These are phyloP conservation scores for Dichetophora obliterata DNA, from an alignment of 2,888 invertebrate species.

Conservation along the genomic window DNA sequence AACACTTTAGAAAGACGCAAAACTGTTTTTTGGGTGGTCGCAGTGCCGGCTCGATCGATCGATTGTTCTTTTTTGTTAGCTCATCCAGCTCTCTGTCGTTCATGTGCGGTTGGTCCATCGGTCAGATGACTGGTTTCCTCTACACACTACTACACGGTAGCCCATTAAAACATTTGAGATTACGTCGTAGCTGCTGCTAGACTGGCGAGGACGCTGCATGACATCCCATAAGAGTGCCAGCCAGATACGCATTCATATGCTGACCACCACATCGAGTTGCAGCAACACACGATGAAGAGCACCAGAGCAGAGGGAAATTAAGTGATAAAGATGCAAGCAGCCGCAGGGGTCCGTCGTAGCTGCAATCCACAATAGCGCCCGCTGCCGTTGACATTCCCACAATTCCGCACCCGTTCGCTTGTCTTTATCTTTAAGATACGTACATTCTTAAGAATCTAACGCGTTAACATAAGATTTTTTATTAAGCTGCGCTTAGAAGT, in stretches of 20 bases:
- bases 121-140: background rate
- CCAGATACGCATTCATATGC: slow-evolving; percentile 11
- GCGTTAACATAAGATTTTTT: background rate
- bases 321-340: slow-evolving; percentile 60
- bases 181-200: slow-evolving; percentile 49
- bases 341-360: slow-evolving; percentile 41
- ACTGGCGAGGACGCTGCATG: slow-evolving; percentile 60
- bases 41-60: slow-evolving; percentile 37
- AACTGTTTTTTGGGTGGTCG: slow-evolving; percentile 38
- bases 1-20: slow-evolving; percentile 52
- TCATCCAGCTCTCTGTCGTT: background rate
- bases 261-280: slow-evolving; percentile 45
- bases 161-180: slow-evolving; percentile 42
- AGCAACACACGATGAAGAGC: background rate
- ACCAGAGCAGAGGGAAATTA: slow-evolving; percentile 55
- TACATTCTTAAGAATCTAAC: background rate
- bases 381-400: slow-evolving; percentile 50
- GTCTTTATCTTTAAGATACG: slow-evolving; percentile 19
- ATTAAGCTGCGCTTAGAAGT: background rate
- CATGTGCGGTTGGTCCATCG: slow-evolving; percentile 47
- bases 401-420: slow-evolving; percentile 38
- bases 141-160: slow-evolving; percentile 33
- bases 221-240: slow-evolving; percentile 51
- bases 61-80: slow-evolving; percentile 11
- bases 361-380: slow-evolving; percentile 44